phyloP scores from a whole-genome alignment of 92 coral and sea anemone genomes.

The Montipora capitata region DNA sequence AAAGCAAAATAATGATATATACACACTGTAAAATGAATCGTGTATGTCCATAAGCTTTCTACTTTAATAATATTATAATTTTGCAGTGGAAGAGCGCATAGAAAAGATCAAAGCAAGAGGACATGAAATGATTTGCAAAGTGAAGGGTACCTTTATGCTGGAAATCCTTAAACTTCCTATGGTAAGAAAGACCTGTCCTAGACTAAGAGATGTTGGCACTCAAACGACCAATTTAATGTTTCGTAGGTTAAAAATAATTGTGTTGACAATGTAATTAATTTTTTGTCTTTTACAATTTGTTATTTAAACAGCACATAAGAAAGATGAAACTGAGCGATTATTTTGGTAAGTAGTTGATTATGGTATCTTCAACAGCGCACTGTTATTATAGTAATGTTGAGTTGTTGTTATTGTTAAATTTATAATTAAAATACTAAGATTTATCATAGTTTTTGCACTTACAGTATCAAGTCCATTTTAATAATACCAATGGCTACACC shows the following conservation, averaged over 20 bases:
- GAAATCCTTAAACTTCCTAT: conserved; percentile 81
- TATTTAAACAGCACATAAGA: conserved; percentile 70
- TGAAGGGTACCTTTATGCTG: conserved; percentile 71
- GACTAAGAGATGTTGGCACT: background rate
- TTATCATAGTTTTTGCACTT: too few species aligned
- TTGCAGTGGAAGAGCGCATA: conserved; percentile 65
- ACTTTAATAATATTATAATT: too few species aligned
- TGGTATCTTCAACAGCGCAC: too few species aligned
- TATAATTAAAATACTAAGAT: too few species aligned
- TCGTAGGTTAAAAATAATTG: background rate
- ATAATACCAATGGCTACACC: too few species aligned
- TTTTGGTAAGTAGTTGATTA: conserved; percentile 57
- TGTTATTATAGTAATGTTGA: too few species aligned
- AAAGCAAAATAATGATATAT: too few species aligned
- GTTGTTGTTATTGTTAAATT: too few species aligned
- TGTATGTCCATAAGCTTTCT: too few species aligned
- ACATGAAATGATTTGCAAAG: conserved; percentile 68
- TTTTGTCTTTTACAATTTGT: background rate
- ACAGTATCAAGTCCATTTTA: too few species aligned
- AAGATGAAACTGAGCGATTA: conserved; percentile 85
- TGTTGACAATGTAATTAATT: background rate
- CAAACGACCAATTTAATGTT: too few species aligned
- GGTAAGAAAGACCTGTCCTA: conserved; percentile 46
- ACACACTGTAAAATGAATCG: too few species aligned
- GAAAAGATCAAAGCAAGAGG: conserved; percentile 70